phyloP scores from a whole-genome alignment of 2,888 invertebrate species.

The Himalopsyche anomala region DNA sequence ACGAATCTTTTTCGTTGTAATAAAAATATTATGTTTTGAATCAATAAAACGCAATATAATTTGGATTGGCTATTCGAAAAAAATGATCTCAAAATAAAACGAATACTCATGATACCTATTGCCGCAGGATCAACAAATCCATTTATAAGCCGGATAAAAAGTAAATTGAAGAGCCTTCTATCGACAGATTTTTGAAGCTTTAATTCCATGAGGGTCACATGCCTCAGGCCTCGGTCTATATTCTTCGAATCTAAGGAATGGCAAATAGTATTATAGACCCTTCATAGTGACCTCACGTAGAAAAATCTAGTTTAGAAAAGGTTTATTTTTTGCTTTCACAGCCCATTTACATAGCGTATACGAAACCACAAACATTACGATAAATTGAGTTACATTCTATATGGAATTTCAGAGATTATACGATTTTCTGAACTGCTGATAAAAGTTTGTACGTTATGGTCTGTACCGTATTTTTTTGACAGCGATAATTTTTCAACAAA shows the following conservation, averaged over 20 bases:
- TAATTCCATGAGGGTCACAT: conserved; percentile 12
- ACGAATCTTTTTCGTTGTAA: no score
- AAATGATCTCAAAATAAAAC: no score
- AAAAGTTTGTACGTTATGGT: no score
- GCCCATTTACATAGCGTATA: conserved; percentile 35
- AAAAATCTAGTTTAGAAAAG: conserved; percentile 40
- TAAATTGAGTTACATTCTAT: conserved; percentile 29
- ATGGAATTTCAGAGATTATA: neutral
- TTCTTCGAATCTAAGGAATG: conserved; percentile 42
- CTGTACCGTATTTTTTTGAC: no score
- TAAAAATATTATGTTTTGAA: no score
- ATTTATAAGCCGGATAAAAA: conserved; percentile 33
- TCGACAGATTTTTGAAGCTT: conserved; percentile 42
- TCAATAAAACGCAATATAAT: no score
- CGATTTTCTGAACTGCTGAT: neutral
- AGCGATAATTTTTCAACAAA: no score
- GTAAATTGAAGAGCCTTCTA: conserved; percentile 32
- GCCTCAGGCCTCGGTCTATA: conserved; percentile 24
- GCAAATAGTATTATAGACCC: conserved; percentile 42
- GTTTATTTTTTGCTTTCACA: conserved; percentile 43
- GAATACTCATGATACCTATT: neutral
- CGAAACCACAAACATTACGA: conserved; percentile 35
- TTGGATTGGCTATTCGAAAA: no score
- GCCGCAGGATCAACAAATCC: conserved; percentile 20
- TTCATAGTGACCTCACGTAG: conserved; percentile 31